These are phyloP conservation scores for Odocoileus hemionus DNA, from an alignment of 2,113 vertebrate species.

Conservation along the genomic window DNA sequence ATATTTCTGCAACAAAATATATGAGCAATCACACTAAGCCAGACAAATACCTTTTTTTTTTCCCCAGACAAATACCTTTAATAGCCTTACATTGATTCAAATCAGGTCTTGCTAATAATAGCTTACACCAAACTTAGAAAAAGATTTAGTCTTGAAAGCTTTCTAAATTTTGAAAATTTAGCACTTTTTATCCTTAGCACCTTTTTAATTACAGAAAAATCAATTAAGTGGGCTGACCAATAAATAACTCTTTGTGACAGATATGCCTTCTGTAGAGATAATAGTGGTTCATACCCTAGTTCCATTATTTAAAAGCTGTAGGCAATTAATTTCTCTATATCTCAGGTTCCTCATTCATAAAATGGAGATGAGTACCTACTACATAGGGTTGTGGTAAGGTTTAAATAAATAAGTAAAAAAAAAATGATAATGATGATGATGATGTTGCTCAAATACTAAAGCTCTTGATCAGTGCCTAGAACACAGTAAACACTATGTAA, in stretches of 20 bases:
- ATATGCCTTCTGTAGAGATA: background rate
- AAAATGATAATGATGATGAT: background rate
- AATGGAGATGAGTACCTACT: background rate
- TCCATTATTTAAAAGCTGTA: background rate
- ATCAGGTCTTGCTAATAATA: constrained; percentile 16
- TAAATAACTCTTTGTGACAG: background rate
- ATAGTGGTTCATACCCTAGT: background rate
- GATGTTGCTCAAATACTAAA: background rate
- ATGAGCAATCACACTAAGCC: background rate
- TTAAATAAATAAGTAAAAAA: background rate
- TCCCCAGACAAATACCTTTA: constrained; percentile 9
- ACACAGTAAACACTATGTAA: background rate
- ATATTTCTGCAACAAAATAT: constrained; percentile 2
- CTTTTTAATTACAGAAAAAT: constrained; percentile 18
- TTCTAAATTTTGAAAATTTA: constrained; percentile 4
- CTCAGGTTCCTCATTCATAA: background rate
- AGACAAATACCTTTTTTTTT: background rate
- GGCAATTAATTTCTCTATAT: background rate
- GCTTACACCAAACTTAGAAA: background rate
- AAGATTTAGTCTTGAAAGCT: background rate
- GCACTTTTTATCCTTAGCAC: background rate
- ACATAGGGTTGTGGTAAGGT: background rate
- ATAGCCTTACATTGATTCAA: background rate
- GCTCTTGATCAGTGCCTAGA: background rate
- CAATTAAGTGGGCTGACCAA: background rate